phyloP scores from a whole-genome alignment of 92 coral and sea anemone species.

The Montipora capitata region DNA sequence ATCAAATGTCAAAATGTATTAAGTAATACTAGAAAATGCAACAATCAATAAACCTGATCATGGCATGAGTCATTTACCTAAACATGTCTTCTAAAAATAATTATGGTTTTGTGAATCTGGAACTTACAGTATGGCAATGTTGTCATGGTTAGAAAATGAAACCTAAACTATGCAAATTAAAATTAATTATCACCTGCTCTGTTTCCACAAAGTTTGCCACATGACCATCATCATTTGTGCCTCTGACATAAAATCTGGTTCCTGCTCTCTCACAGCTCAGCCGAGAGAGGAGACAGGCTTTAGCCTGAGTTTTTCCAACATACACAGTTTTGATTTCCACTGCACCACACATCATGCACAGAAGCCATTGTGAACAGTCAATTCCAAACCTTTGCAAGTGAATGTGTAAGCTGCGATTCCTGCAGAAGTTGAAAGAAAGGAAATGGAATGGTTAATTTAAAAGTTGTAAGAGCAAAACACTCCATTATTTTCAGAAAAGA shows the following conservation, averaged over 20 bases:
- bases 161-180: background rate
- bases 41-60: no score
- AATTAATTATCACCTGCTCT: constrained; percentile 82
- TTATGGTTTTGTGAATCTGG: no score
- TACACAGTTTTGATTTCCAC: constrained; percentile 95
- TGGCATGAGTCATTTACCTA: no score
- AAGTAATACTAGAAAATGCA: no score
- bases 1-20: no score
- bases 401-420: constrained; percentile 97
- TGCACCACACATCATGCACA: constrained; percentile 96
- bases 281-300: constrained; percentile 92
- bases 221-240: constrained; percentile 98
- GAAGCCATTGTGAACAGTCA: constrained; percentile 90
- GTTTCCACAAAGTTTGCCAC: constrained; percentile 99
- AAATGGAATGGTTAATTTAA: no score
- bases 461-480: no score
- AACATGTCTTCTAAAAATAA: no score
- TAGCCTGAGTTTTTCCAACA: constrained; percentile 96
- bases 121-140: no score
- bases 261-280: constrained; percentile 99
- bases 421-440: background rate
- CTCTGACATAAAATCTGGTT: constrained; percentile 98
- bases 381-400: constrained; percentile 94
- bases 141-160: no score
- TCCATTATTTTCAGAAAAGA: no score